Base-by-base conservation (phyloP, 2,113 vertebrate genomes). In the Campylomormyrus numenius region DNA sequence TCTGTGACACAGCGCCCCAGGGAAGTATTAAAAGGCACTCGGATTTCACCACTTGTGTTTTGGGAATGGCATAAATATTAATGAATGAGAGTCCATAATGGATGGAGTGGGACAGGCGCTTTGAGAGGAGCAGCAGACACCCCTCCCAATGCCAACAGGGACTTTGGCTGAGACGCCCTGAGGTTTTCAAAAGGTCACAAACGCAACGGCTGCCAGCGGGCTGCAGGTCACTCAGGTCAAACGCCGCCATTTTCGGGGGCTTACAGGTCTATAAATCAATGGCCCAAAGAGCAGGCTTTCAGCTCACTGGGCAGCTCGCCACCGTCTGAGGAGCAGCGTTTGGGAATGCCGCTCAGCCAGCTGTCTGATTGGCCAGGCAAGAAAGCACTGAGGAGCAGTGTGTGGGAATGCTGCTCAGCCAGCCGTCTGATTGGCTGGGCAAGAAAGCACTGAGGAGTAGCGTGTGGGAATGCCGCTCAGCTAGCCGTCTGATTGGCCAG, bases 211-310 rank as follows among this genome's bases (percentile, higher is more conserved):
- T 91, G n/a, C 49, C 42, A 87, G 90, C 87, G 35, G 27, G 56
- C 88, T 48, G 85, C 90, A 74, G 89, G 91, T 88, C 90, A 89
- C 89, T 89, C 90, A 31, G 85, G 50, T 50, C 88, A 86, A 91
- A 88, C 87, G 53, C 39, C 24, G 62, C 89, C 4, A 11, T 89
- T 91, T 90, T 89, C 84, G 48, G 91, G 74, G 31, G 46, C 85
- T 90, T 89, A 84, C 45, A 89, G 42, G 48, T 87, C 53, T 89
- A 89, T 93, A 89, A 88, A 92, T 93, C 91, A 92, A 80, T 89
- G 50, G 50, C n/a, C 62, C 89, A 70, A 90, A 89, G 52, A 90
- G 89, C 91, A 89, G 89, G 66, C 48, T 45, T 48, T 86, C 58
- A 49, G 24, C 13, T 56, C 83, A 50, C 83, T 21, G 87, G 49